Evolutionary conservation across 2,888 invertebrate genomes (phyloP), one percentile per base, ranked within the genome.

Genomic region (Drosophila ezoana): DNA sequence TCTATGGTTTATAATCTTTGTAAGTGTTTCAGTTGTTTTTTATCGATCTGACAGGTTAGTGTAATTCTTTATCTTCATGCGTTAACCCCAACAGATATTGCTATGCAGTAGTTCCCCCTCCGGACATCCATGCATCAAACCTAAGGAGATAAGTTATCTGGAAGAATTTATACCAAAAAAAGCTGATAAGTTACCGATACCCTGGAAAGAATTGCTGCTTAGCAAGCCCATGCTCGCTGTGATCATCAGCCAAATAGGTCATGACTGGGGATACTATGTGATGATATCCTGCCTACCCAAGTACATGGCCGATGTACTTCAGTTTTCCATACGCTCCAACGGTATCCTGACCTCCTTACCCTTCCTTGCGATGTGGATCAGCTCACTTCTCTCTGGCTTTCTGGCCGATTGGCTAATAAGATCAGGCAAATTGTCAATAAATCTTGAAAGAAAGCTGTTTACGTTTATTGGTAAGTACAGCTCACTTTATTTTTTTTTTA

Each of bases 51-150:
- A 0, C 28, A 28, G 28, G 8, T 28, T 8, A 28, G 8, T 8
- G 28, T 28, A 8, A 28, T 28, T 28, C 28, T 28, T 8, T 8
- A 6, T 8, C 28, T 33, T 16, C 8, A 48, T 13, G 9, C n/a
- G 18, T 14, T 18, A 11, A 49, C 20, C 3, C 14, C 43, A 37
- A 9, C 87, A 94, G 95, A 92, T 93, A 4, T 60, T 94, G 0
- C 86, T 95, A 6, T 94, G 94, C 82, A 94, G 93, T 89, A 94
- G 94, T 70, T 94, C 94, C 0, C 84, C 88, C 0, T 93, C 93
- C 32, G 93, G 93, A 0, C 96, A 96, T 91, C 96, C 95, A 0
- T 95, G 94, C 85, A 96, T 96, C 62, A 93, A 94, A 18, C 94
- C 94, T 44, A 93, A 94, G 52, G 96, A 96, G 90, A 93, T 93